Percentiles rank a stretch among this genome's conserved stretches.
These are phyloP conservation scores for Chiridota heheva DNA, from an alignment of 35 echinoderm and acorn worm species.

Conservation along the genomic window DNA sequence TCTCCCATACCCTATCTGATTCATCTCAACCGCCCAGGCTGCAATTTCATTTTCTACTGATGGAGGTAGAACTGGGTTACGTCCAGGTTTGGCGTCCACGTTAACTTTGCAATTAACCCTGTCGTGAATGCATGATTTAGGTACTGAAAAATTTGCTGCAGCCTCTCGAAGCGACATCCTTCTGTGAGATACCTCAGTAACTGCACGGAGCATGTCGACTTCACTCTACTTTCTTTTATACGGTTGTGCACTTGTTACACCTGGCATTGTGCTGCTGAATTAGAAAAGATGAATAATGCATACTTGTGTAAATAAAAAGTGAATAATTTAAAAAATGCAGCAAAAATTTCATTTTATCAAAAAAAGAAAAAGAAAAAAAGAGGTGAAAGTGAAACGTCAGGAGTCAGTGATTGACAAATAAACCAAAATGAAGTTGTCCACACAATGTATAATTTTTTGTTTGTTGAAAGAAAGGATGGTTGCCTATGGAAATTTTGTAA, in stretches of 20 bases:
- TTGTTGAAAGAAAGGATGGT: too few species aligned
- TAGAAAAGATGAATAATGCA: too few species aligned
- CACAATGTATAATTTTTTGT: too few species aligned
- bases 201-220: slow-evolving; percentile 13
- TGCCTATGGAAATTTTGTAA: too few species aligned
- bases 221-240: slow-evolving; percentile 11
- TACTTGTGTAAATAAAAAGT: too few species aligned
- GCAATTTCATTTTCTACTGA: slow-evolving; percentile 29
- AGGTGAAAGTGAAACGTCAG: too few species aligned
- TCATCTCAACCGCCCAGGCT: slow-evolving; percentile 39
- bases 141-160: background rate
- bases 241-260: background rate
- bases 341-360: too few species aligned
- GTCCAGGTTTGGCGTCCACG: slow-evolving; percentile 19
- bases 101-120: slow-evolving; percentile 16
- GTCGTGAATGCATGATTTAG: slow-evolving; percentile 42
- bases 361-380: too few species aligned
- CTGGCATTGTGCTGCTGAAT: too few species aligned
- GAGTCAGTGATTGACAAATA: too few species aligned
- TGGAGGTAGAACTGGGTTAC: background rate
- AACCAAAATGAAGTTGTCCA: too few species aligned
- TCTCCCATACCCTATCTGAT: slow-evolving; percentile 23
- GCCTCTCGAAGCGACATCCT: slow-evolving; percentile 48
- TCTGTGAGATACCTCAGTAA: background rate
- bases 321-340: too few species aligned